phyloP scores from a whole-genome alignment of 2,797 vertebrate species.

The Darevskia nairensis region DNA sequence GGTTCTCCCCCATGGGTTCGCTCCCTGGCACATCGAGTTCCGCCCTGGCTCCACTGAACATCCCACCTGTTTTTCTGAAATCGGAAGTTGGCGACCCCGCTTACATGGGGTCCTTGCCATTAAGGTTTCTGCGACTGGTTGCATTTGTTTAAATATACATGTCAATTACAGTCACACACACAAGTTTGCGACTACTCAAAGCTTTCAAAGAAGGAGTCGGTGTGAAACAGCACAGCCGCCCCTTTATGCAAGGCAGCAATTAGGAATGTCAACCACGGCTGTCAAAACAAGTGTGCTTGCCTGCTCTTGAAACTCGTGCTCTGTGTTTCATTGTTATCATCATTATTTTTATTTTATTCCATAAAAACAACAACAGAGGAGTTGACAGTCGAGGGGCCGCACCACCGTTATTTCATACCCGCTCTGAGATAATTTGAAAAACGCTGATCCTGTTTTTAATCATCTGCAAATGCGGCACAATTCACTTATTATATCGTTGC shows the following conservation, averaged over 20 bases:
- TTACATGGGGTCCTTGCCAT: neutral
- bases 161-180: conserved; percentile 53
- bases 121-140: conserved; percentile 51
- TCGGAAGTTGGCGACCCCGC: neutral
- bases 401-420: conserved; percentile 43
- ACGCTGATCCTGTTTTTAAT: conserved; percentile 73
- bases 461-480: conserved; percentile 75
- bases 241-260: conserved; percentile 24
- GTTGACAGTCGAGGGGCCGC: conserved; percentile 57
- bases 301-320: conserved; percentile 45
- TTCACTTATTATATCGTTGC: conserved; percentile 68
- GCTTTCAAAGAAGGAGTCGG: neutral
- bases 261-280: conserved; percentile 36
- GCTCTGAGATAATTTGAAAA: conserved; percentile 72
- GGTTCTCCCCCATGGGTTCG: neutral
- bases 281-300: fast-evolving
- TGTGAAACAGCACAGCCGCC: conserved; percentile 9
- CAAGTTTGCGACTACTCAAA: conserved; percentile 49
- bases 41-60: neutral
- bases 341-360: conserved; percentile 64
- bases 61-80: neutral
- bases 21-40: neutral
- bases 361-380: conserved; percentile 52
- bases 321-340: conserved; percentile 47
- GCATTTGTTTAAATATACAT: conserved; percentile 55